Base-by-base conservation (phyloP, 2,113 vertebrate genomes). In the Dolichotis patagonum region DNA sequence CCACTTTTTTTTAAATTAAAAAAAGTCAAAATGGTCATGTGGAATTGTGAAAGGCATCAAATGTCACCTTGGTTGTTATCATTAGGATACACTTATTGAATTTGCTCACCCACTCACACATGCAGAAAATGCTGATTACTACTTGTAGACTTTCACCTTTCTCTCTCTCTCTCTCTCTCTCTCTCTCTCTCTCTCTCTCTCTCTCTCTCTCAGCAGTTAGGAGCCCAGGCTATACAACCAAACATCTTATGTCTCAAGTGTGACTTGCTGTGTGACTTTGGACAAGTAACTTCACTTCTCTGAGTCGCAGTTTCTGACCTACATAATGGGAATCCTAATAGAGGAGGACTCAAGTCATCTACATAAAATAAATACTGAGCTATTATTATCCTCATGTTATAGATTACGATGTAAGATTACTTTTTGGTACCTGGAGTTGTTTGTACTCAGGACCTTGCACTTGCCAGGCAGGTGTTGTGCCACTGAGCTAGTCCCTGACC, bases 271-370 rank as follows among this genome's bases (percentile, higher is more conserved):
- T 88, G 63, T 85, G 49, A 85, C 49, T 87, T 32, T 43, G 41
- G 60, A 5, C 41, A 92, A 91, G 6, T 69, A 82, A 56, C 28
- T 62, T 94, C 85, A 90, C 63, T 38, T 88, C 86, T 93, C 62
- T 77, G 62, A 87, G n/a, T 84, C 86, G 82, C 85, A 75, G 11
- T 87, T 84, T 96, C 71, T 82, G 52, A 78, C n/a, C 58, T 41
- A n/a, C 63, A 41, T 63, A 67, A 62, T 62, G 5, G 46, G 46
- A 92, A 56, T 28, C 92, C 88, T 85, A 91, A 56, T 11, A 77
- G 14, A 95, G 26, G 32, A 63, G 35, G 58, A 41, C 88, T 43
- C 43, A 16, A 24, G 46, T 24, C 26, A 71, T 52, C 26, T 17
- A 54, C 22, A 58, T 62, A 80, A 86, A 54, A 16, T 56, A 81